Conservation (phyloP, 2,888 invertebrate species). For the Ichneumon xanthorius region DNA sequence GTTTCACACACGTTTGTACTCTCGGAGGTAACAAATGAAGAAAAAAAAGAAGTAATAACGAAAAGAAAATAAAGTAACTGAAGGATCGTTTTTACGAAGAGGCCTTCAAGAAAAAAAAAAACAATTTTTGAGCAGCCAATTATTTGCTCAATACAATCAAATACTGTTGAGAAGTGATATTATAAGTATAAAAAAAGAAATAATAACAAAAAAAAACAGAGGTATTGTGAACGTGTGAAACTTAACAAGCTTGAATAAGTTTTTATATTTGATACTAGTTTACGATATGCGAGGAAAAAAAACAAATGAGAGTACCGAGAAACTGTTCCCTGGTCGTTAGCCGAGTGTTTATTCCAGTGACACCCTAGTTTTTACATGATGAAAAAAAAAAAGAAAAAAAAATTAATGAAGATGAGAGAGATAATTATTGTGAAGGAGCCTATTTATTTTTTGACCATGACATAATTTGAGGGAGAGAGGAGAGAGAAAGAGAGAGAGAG, state of each 20-base stretch:
- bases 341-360: slow-evolving; percentile 74
- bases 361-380: slow-evolving; percentile 72
- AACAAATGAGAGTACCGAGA: slow-evolving; percentile 71
- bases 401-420: slow-evolving; percentile 59
- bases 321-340: slow-evolving; percentile 78
- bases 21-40: slow-evolving; percentile 19
- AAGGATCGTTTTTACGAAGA: slow-evolving; percentile 69
- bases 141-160: slow-evolving; percentile 81
- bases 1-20: slow-evolving; percentile 11
- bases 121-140: slow-evolving; percentile 76
- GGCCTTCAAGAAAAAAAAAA: slow-evolving; percentile 72
- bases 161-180: slow-evolving; percentile 79
- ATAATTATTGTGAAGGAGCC: slow-evolving; percentile 77
- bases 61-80: slow-evolving; percentile 19
- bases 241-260: slow-evolving; percentile 82
- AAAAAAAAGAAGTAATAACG: slow-evolving; percentile 1
- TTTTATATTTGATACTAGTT: slow-evolving; percentile 84
- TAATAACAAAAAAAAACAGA: slow-evolving; percentile 68
- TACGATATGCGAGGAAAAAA: slow-evolving; percentile 73
- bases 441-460: slow-evolving; percentile 82
- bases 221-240: slow-evolving; percentile 80
- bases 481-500: slow-evolving; percentile 68
- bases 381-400: slow-evolving; percentile 40
- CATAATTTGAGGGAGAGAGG: slow-evolving; percentile 74
- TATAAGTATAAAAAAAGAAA: slow-evolving; percentile 75